A percentile compares a stretch with the other conserved stretches of the same genome.
phyloP scores from a whole-genome alignment of 2,888 invertebrate genomes.

The Sthenelais limicola region DNA sequence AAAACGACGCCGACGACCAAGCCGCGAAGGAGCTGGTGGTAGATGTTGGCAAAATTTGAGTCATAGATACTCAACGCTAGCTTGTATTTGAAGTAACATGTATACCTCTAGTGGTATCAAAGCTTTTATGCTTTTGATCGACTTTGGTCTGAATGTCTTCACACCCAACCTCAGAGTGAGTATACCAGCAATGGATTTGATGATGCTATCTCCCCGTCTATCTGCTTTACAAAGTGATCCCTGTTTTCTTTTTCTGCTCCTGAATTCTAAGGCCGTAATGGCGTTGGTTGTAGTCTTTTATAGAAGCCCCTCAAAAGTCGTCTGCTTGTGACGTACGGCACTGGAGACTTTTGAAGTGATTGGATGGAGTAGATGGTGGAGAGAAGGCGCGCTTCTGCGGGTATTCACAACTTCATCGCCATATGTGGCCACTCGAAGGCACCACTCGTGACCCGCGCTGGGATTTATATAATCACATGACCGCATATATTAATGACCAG shows the following conservation, averaged over 20 bases:
- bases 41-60: background rate
- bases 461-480: background rate
- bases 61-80: background rate
- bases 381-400: constrained; percentile 6
- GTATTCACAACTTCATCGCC: background rate
- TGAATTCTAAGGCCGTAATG: too few species aligned
- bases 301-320: background rate
- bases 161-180: too few species aligned
- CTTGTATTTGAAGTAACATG: too few species aligned
- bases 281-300: too few species aligned
- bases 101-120: too few species aligned
- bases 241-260: background rate
- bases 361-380: constrained; percentile 3
- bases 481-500: too few species aligned
- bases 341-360: background rate
- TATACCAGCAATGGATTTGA: background rate
- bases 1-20: background rate
- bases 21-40: background rate
- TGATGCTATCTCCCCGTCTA: background rate
- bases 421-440: background rate
- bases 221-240: background rate
- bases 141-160: too few species aligned
- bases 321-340: background rate
- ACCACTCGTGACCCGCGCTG: background rate
- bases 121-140: too few species aligned